phyloP scores from a whole-genome alignment of 2,888 invertebrate genomes.

The Nomada hirtipes region DNA sequence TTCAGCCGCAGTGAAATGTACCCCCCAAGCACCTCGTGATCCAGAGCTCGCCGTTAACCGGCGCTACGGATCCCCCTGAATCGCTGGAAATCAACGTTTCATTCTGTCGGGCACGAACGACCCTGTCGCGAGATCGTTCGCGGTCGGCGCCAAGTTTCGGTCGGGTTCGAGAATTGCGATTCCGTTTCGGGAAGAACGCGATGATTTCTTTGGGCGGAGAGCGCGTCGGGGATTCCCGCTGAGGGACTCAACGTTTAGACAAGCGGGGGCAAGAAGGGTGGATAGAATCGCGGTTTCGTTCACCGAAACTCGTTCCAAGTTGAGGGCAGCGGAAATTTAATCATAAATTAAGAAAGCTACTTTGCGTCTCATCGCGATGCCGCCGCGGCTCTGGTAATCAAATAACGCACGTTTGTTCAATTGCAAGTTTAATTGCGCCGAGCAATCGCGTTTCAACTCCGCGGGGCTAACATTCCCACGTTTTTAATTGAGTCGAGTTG shows the following conservation, averaged over 20 bases:
- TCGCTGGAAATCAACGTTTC: too few species aligned
- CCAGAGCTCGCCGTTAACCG: too few species aligned
- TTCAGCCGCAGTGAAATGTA: too few species aligned
- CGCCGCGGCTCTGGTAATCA: slow-evolving; percentile 18
- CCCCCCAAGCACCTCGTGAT: too few species aligned
- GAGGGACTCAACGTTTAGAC: not conserved
- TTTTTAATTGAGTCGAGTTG: not conserved
- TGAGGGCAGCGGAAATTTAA: slow-evolving; percentile 20
- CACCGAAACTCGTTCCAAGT: slow-evolving; percentile 8
- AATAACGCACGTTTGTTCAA: slow-evolving; percentile 8
- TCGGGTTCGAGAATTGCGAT: too few species aligned
- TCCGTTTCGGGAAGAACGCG: too few species aligned
- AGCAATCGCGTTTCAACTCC: slow-evolving; percentile 14
- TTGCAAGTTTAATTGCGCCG: slow-evolving; percentile 16
- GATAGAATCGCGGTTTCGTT: slow-evolving; percentile 27
- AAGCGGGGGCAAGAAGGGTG: not conserved
- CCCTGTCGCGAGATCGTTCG: too few species aligned
- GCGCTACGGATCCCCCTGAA: too few species aligned
- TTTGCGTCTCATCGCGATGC: not conserved
- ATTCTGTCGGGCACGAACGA: too few species aligned
- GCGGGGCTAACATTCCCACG: not conserved
- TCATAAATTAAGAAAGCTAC: slow-evolving; percentile 29
- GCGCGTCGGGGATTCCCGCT: too few species aligned
- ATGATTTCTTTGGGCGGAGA: too few species aligned
- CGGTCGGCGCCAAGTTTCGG: too few species aligned